Conservation (phyloP, 2,797 vertebrate species). For the Lepilemur septentrionalis region DNA sequence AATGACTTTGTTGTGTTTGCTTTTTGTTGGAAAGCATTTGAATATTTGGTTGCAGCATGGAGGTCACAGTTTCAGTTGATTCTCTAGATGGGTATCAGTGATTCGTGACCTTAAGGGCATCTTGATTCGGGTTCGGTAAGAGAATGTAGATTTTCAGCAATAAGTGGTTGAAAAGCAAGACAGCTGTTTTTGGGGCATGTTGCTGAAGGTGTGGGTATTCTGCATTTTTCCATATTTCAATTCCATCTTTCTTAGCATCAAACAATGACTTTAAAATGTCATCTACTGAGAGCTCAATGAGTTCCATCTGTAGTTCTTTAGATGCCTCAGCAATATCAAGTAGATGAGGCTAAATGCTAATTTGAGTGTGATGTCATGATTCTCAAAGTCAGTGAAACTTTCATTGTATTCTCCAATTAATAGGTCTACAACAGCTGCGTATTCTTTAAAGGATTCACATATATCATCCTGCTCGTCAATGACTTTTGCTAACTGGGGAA, state of each 20-base stretch:
- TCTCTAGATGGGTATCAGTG: neutral
- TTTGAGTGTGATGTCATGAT: neutral
- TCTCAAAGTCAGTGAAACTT: neutral
- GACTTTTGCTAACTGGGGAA: too few relatives aligned
- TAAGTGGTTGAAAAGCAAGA: neutral
- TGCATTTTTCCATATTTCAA: neutral
- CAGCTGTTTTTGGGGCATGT: neutral
- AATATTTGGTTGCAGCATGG: neutral
- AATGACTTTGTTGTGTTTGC: neutral
- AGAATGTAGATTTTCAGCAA: neutral
- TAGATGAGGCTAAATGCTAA: neutral
- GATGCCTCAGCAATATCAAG: neutral
- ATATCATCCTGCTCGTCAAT: too few relatives aligned
- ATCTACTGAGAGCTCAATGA: neutral
- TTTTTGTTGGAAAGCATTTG: neutral
- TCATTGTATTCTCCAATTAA: neutral
- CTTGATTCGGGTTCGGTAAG: neutral
- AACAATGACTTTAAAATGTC: neutral
- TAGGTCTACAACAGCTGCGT: neutral
- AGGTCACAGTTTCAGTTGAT: neutral
- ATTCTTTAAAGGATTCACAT: too few relatives aligned
- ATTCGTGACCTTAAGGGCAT: neutral
- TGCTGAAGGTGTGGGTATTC: neutral
- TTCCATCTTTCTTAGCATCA: neutral
- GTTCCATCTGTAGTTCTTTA: neutral